Base-by-base conservation (phyloP, 2,888 invertebrate species). In the Helicoverpa assulta region DNA sequence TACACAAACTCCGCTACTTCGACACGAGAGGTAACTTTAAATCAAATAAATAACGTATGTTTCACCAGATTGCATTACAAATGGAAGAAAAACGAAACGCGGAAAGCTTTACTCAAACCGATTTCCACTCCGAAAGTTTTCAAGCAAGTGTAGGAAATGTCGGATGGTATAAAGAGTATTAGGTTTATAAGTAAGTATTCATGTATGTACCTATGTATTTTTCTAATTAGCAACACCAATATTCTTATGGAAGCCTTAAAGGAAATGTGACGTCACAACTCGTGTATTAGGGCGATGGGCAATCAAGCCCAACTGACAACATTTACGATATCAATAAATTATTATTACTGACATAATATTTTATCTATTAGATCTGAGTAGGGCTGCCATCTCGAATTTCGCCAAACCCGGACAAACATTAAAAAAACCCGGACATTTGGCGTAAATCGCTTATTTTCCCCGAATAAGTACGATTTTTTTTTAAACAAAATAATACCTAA, bases 71-170 rank as follows among this genome's bases (percentile, higher is more conserved):
- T 71, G 33, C 14, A 33, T 29, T 56, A 14, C 5, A 71, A 71
- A 52, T 52, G 19, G 64, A 57, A 19, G 43, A 26, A 64, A 53
- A 71, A 64, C 51, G 51, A n/a, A 56, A 21, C 43, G n/a, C 8
- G 26, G n/a, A 6, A 53, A 40, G 47, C 47, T 47, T 57, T 64
- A 14, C 21, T 50, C 57, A 54, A 71, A 73, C 50, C n/a, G 12
- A 10, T 65, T 65, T 40, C n/a, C 65, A 72, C 53, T 72, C n/a
- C 12, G 37, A 37, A 65, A 57, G 29, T 14, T 58, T 73, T 73
- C 16, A 57, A 47, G 53, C 47, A 53, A 57, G 5, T 56, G 4
- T 64, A 4, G 3, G 26, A 47, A 53, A 57, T 71, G 19, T 52
- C 55, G 72, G 16, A 37, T 2, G 14, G 64, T 21, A 56, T 65